Percentiles rank a stretch among this genome's conserved stretches.
phyloP scores from a whole-genome alignment of 2,113 vertebrate genomes.

The Potamarius usumacintae region DNA sequence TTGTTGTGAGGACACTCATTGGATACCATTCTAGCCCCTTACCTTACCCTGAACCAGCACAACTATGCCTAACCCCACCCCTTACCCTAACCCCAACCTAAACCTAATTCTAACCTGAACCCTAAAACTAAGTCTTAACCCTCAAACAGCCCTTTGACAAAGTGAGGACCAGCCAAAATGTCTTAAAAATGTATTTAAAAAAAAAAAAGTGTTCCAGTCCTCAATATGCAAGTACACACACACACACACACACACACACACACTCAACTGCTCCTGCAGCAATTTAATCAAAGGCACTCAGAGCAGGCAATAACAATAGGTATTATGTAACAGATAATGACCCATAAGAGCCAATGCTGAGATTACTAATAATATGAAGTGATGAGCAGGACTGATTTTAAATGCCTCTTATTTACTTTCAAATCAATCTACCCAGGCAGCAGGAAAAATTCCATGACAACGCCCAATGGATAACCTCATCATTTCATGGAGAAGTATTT shows the following conservation, averaged over 20 bases:
- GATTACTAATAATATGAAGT: slow-evolving; percentile 49
- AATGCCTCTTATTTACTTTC: slow-evolving; percentile 45
- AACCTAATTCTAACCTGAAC: too few relatives aligned
- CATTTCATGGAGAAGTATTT: neutral
- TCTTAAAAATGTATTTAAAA: too few relatives aligned
- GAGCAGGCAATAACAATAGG: slow-evolving; percentile 58
- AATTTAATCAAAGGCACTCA: slow-evolving; percentile 63
- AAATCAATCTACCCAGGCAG: slow-evolving; percentile 34
- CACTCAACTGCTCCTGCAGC: slow-evolving; percentile 35
- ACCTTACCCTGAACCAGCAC: too few relatives aligned
- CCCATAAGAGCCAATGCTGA: slow-evolving; percentile 46
- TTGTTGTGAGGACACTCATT: too few relatives aligned
- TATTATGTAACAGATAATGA: slow-evolving; percentile 56
- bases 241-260: slow-evolving; percentile 15
- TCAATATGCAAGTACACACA: neutral
- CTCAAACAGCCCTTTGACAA: too few relatives aligned
- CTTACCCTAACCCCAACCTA: too few relatives aligned
- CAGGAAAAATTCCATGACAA: neutral
- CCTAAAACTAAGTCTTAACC: too few relatives aligned
- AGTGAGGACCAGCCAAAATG: too few relatives aligned
- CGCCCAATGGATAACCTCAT: slow-evolving; percentile 25
- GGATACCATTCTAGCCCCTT: too few relatives aligned
- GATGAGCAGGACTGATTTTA: slow-evolving; percentile 49
- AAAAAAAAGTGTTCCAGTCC: too few relatives aligned
- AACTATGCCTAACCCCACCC: too few relatives aligned